phyloP scores from a whole-genome alignment of 2,888 invertebrate species.

The Trileptium ribeirensis region DNA sequence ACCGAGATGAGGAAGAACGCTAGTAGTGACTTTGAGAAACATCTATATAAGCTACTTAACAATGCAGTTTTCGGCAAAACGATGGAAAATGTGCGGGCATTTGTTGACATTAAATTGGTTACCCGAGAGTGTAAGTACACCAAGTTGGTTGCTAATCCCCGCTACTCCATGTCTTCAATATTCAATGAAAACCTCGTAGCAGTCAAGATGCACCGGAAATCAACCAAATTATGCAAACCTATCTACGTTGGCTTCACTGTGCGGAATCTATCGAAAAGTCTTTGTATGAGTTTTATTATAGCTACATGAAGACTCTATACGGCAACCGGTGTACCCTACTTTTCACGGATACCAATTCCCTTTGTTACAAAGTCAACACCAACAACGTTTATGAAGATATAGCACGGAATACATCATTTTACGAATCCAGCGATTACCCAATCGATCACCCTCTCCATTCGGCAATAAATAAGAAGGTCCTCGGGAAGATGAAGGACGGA shows the following conservation, averaged over 20 bases:
- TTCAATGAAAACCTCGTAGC: too few relatives aligned
- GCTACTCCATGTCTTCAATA: too few relatives aligned
- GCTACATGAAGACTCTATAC: too few relatives aligned
- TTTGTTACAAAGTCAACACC: not conserved
- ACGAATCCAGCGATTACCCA: not conserved
- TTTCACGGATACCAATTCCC: not conserved
- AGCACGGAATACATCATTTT: not conserved
- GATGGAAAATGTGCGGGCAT: too few relatives aligned
- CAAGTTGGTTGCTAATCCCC: constrained; percentile 1
- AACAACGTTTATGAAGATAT: not conserved
- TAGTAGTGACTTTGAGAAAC: too few relatives aligned
- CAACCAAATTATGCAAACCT: not conserved
- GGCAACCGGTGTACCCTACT: not conserved
- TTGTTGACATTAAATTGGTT: not conserved
- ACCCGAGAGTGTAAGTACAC: not conserved
- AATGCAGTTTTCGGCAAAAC: too few relatives aligned
- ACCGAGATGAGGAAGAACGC: too few relatives aligned
- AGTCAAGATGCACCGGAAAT: not conserved
- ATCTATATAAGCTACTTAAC: too few relatives aligned
- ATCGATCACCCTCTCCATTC: not conserved
- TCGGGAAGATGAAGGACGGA: constrained; percentile 4
- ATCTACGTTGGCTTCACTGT: constrained; percentile 4
- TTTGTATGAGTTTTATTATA: constrained; percentile 2
- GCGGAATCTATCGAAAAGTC: not conserved
- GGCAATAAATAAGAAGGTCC: not conserved